Percentiles rank a stretch among this genome's conserved stretches.
These are phyloP conservation scores for Apomyelois bistriatella DNA, from an alignment of 2,888 invertebrate genomes.

Conservation along the genomic window DNA sequence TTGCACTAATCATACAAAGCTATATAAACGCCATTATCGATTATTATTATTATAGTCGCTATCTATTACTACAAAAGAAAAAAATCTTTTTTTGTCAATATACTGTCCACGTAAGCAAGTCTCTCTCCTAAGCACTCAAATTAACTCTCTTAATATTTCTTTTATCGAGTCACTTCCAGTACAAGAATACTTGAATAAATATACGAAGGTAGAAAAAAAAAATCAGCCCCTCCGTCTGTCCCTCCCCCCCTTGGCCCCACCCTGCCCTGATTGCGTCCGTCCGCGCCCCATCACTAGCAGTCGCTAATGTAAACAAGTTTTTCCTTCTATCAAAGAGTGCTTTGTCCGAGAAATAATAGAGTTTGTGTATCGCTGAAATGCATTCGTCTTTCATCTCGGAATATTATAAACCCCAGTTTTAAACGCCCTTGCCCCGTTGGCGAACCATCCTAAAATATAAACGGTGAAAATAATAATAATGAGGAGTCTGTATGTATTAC, in stretches of 20 bases:
- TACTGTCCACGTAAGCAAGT: too few species aligned
- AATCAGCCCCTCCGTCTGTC: constrained; percentile 19
- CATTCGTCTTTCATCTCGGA: constrained; percentile 12
- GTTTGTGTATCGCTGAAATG: constrained; percentile 34
- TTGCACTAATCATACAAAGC: too few species aligned
- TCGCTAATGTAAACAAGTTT: constrained; percentile 60
- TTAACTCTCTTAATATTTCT: too few species aligned
- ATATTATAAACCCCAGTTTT: constrained; percentile 8
- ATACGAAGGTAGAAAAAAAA: background rate
- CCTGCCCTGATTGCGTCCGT: constrained; percentile 40
- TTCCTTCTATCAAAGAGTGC: constrained; percentile 51
- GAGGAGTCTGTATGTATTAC: too few species aligned
- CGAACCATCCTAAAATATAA: background rate
- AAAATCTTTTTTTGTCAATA: too few species aligned
- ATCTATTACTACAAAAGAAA: too few species aligned
- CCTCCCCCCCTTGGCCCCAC: constrained; percentile 16
- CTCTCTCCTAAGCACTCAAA: too few species aligned
- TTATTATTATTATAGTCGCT: too few species aligned
- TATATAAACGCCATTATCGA: too few species aligned
- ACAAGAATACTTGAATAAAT: too few species aligned
- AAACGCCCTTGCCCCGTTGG: background rate
- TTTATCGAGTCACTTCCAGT: too few species aligned
- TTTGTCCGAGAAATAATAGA: constrained; percentile 53
- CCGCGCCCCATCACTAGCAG: constrained; percentile 53
- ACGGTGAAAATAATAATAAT: background rate